Conservation (phyloP, 2,113 vertebrate species). For the Sarotherodon lohbergeri region DNA sequence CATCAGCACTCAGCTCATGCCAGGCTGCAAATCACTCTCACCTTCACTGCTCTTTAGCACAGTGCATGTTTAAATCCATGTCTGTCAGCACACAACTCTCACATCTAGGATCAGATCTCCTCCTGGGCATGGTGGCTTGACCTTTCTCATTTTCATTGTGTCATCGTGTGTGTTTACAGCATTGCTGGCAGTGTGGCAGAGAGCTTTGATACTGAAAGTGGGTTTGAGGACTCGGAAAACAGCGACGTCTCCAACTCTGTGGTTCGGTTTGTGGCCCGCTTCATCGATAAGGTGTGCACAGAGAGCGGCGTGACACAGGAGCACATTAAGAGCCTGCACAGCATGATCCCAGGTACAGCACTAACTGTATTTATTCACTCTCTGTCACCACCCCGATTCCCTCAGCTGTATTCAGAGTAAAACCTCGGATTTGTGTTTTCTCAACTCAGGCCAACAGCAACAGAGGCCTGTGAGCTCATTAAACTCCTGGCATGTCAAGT, state of each 20-base stretch:
- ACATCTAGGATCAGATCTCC: neutral
- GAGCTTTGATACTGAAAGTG: constrained; percentile 97
- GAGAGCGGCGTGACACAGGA: constrained; percentile 97
- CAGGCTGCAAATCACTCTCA: neutral
- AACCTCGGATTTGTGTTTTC: constrained; percentile 3
- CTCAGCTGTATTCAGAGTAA: neutral
- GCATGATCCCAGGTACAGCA: constrained; percentile 92
- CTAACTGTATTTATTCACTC: neutral
- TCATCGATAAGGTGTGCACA: constrained; percentile 97
- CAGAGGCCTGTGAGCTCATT: constrained; percentile 29
- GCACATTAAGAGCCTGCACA: constrained; percentile 95
- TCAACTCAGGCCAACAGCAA: constrained; percentile 8
- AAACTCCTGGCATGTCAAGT: constrained; percentile 33
- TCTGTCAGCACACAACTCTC: neutral
- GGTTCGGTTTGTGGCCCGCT: constrained; percentile 89
- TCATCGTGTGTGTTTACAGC: constrained; percentile 59
- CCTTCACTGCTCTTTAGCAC: constrained; percentile 1
- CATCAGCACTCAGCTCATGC: neutral
- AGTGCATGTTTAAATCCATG: neutral
- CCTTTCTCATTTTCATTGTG: constrained; percentile 4
- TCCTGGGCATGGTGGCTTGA: neutral
- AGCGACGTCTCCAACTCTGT: constrained; percentile 93
- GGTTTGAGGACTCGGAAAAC: constrained; percentile 94
- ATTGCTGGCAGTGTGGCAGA: constrained; percentile 97
- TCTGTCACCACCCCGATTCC: constrained; percentile 12